Percentiles rank a stretch among this genome's conserved stretches.
Evolutionary conservation across 2,113 vertebrate genomes (phyloP).

Genomic region (Chaenocephalus aceratus): DNA sequence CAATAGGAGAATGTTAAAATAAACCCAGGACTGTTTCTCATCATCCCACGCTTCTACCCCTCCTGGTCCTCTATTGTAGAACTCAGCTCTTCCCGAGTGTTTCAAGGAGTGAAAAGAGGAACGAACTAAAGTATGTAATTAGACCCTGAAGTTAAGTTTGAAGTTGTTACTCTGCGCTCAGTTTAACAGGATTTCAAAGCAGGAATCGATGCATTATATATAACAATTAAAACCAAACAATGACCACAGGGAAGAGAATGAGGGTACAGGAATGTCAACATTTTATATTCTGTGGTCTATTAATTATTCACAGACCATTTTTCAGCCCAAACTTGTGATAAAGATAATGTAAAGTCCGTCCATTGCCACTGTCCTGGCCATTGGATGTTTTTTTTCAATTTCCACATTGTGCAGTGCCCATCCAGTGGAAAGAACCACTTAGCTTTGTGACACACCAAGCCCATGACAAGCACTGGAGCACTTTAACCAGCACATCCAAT

Average conservation of each 20-base stretch:
- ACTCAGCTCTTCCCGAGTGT: constrained; percentile 39
- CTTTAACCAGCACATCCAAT: constrained; percentile 50
- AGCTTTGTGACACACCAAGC: constrained; percentile 51
- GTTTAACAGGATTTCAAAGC: constrained; percentile 57
- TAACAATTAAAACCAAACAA: constrained; percentile 62
- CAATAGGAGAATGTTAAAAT: constrained; percentile 33
- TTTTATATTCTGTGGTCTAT: constrained; percentile 31
- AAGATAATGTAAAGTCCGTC: constrained; percentile 2
- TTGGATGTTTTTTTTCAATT: constrained; percentile 39
- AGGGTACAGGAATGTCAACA: constrained; percentile 35
- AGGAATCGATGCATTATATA: constrained; percentile 49
- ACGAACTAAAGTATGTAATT: constrained; percentile 52
- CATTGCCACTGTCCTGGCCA: constrained; percentile 23
- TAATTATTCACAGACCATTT: constrained; percentile 52
- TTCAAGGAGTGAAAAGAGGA: constrained; percentile 30
- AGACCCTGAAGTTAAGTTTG: constrained; percentile 58
- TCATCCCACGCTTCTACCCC: constrained; percentile 52
- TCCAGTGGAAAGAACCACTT: constrained; percentile 49
- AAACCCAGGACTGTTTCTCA: constrained; percentile 41
- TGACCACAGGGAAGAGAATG: constrained; percentile 22
- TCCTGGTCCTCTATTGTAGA: constrained; percentile 37
- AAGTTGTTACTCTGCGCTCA: constrained; percentile 53
- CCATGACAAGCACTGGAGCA: constrained; percentile 43
- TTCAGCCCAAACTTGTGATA: not conserved
- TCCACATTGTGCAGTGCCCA: constrained; percentile 38